Conservation (phyloP, 1,140 invertebrate species). For the Pseudomyrmex cubaensis region DNA sequence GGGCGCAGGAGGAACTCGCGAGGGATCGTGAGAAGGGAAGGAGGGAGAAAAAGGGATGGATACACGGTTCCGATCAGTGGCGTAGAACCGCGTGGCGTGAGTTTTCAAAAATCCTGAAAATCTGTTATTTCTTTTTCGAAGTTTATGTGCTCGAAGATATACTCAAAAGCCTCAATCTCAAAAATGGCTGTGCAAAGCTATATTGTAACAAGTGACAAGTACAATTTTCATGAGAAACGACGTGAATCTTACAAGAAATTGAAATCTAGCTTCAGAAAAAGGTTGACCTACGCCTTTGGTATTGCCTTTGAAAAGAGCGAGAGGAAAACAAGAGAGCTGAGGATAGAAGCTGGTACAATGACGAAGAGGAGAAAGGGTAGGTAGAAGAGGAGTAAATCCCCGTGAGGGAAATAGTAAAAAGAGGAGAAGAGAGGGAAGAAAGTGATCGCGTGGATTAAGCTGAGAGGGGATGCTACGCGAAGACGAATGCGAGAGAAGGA, state of each 20-base stretch:
- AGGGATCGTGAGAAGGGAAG: slow-evolving; percentile 46
- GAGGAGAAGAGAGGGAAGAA: slow-evolving; percentile 31
- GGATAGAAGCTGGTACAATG: slow-evolving; percentile 69
- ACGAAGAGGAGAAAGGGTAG: slow-evolving; percentile 52
- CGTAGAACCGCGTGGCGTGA: slow-evolving; percentile 40
- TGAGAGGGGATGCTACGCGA: slow-evolving; percentile 54
- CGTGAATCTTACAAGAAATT: neutral
- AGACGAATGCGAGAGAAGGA: slow-evolving; percentile 1
- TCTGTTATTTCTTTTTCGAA: neutral
- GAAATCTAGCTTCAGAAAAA: slow-evolving; percentile 20
- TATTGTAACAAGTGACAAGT: neutral
- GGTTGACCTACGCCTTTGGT: slow-evolving; percentile 60
- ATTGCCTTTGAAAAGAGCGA: slow-evolving; percentile 63
- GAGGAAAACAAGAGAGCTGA: slow-evolving; percentile 62
- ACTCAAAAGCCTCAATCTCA: neutral
- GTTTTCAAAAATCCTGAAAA: neutral
- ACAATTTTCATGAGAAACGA: neutral
- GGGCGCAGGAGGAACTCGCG: slow-evolving; percentile 36
- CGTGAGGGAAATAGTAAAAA: slow-evolving; percentile 6
- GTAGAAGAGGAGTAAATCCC: slow-evolving; percentile 41
- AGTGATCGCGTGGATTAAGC: slow-evolving; percentile 63
- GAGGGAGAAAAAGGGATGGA: slow-evolving; percentile 51
- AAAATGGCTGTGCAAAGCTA: neutral
- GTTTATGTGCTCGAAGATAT: neutral
- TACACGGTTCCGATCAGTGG: slow-evolving; percentile 58